These are phyloP conservation scores for Cephalopholis sonnerati DNA, from an alignment of 2,113 vertebrate species.

Conservation along the genomic window DNA sequence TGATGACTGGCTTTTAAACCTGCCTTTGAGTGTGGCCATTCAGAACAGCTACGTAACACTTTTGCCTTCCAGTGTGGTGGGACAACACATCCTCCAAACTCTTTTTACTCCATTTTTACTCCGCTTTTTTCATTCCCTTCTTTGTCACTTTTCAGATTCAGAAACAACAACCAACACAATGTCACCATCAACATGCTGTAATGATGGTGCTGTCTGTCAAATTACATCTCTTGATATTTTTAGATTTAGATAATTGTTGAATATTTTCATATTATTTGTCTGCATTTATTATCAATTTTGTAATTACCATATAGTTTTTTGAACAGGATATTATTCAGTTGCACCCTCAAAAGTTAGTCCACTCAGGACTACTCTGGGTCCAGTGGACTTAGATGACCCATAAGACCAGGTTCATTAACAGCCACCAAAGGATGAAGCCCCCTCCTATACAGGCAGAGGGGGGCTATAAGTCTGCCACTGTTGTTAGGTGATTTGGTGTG, in stretches of 20 bases:
- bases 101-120: neutral
- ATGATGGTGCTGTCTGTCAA: too few species aligned
- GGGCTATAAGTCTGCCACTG: conserved; percentile 46
- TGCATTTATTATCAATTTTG: neutral
- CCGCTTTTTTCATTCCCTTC: too few species aligned
- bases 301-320: neutral
- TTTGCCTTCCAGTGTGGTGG: neutral
- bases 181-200: too few species aligned
- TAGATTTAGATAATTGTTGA: neutral
- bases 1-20: neutral
- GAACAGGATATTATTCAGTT: neutral
- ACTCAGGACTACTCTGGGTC: neutral
- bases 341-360: neutral
- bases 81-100: neutral
- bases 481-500: conserved; percentile 65
- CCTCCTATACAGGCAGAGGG: neutral
- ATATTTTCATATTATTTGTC: neutral
- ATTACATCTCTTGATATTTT: neutral
- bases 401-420: conserved; percentile 31
- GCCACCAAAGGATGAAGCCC: conserved; percentile 58
- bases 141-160: too few species aligned
- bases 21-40: neutral
- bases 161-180: too few species aligned
- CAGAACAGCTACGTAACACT: neutral
- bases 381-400: conserved; percentile 18